Evolutionary conservation across 2,113 vertebrate species (phyloP).

Genomic region (Serilophus lunatus): DNA sequence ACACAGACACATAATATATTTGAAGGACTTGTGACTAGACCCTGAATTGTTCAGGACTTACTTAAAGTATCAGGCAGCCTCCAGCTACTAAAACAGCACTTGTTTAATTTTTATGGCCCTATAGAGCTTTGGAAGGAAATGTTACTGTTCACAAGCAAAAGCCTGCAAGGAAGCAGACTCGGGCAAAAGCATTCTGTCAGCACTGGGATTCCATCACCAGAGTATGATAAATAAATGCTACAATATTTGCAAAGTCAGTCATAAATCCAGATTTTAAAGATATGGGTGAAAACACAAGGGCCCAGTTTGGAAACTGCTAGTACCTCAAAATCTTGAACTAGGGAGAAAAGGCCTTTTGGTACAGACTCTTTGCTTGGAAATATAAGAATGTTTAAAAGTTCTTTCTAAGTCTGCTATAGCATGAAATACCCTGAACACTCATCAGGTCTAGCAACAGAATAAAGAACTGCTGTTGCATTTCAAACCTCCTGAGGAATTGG

Average conservation of each 20-base stretch:
- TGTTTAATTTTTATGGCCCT: not conserved
- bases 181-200: not conserved
- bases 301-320: not conserved
- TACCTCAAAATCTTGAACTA: not conserved
- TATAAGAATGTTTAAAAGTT: fast-evolving
- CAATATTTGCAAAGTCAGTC: not conserved
- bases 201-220: not conserved
- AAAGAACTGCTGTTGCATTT: not conserved
- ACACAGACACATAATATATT: not conserved
- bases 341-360: not conserved
- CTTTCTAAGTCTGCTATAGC: not conserved
- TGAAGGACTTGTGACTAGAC: not conserved
- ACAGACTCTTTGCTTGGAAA: not conserved
- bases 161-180: not conserved
- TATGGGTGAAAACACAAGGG: not conserved
- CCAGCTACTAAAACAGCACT: not conserved
- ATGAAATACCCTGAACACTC: not conserved
- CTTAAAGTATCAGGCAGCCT: not conserved
- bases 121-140: not conserved
- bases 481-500: not conserved
- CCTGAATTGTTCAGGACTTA: not conserved
- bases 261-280: not conserved
- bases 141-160: not conserved
- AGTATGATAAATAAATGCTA: not conserved
- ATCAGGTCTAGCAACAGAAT: not conserved